Evolutionary conservation across 2,797 vertebrate genomes (phyloP), one percentile per base, ranked within the genome.

Genomic region (Sebastolobus altivelis): DNA sequence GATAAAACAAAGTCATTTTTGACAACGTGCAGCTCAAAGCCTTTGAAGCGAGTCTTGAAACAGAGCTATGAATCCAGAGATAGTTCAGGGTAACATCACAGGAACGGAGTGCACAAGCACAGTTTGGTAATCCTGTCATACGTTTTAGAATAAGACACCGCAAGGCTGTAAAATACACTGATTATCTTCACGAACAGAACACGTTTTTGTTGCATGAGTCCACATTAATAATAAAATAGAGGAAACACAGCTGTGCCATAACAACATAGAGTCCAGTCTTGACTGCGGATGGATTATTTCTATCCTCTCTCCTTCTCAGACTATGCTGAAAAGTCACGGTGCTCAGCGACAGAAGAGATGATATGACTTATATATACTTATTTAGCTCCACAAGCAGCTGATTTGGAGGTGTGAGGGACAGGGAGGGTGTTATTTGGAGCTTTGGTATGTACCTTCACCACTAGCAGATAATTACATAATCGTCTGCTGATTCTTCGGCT

Each of bases 41-140:
- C 63, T 92, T 87, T 91, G 82, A 93, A 75, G 81, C 33, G 62
- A 86, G 74, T 77, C 35, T 82, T 55, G 75, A 83, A 87, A 86
- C 49, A 12, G 79, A 76, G 20, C 82, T 56, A 12, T 13, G 35
- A 79, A 80, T 85, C 76, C 79, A 43, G 68, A 80, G 71, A 69
- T 61, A 79, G 16, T 81, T 83, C 68, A 37, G 55, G 63, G 37
- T 43, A 81, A 81, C 84, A 87, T 58, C 61, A 68, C 49, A 33
- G 40, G 18, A 75, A 33, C 56, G 63, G 29, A 33, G 37, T 55
- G 33, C 25, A 73, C 68, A 72, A 79, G 68, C 5, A 61, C 11
- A 73, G 63, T 16, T 9, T 3, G 33, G 12, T 70, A 75, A 79
- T 74, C 20, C 73, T 54, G 29, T 63, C 35, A 8, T 54, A 40